These are phyloP conservation scores for Tiliacea citrago DNA, from an alignment of 2,888 invertebrate genomes.

Conservation along the genomic window DNA sequence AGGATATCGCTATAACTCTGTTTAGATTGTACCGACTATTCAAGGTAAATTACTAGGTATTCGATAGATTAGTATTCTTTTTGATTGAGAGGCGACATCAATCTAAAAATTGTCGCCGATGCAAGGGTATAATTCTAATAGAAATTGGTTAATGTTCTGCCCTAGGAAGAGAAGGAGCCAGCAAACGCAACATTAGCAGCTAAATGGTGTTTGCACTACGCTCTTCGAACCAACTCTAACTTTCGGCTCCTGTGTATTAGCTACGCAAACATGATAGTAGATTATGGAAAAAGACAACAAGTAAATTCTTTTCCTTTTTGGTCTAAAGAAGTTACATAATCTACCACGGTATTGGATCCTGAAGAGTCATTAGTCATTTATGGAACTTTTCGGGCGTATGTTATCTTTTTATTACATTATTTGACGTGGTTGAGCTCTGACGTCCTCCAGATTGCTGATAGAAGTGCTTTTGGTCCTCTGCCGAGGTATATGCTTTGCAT, in stretches of 20 bases:
- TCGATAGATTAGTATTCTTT: background rate
- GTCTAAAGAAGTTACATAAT: background rate
- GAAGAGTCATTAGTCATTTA: background rate
- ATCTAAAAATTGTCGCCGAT: background rate
- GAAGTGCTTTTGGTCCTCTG: background rate
- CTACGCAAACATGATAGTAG: conserved; percentile 88
- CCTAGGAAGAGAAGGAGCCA: conserved; percentile 75
- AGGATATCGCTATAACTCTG: conserved; percentile 75
- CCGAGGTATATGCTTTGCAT: background rate
- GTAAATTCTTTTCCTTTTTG: conserved; percentile 56
- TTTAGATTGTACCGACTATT: conserved; percentile 71
- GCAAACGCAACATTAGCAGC: conserved; percentile 90
- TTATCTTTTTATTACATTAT: background rate
- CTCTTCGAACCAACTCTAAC: conserved; percentile 87
- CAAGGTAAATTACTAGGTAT: conserved; percentile 60
- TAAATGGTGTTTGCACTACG: conserved; percentile 89
- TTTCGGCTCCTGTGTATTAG: conserved; percentile 89
- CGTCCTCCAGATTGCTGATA: background rate
- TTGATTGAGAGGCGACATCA: background rate
- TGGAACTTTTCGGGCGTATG: background rate
- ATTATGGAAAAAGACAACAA: conserved; percentile 71
- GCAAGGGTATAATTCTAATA: too few species aligned
- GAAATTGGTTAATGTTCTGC: conserved; percentile 6
- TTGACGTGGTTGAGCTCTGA: background rate
- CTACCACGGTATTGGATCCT: background rate